A percentile compares a stretch with the other conserved stretches of the same genome.
phyloP scores from a whole-genome alignment of 1,140 invertebrate species.

The Drosophila pachea region DNA sequence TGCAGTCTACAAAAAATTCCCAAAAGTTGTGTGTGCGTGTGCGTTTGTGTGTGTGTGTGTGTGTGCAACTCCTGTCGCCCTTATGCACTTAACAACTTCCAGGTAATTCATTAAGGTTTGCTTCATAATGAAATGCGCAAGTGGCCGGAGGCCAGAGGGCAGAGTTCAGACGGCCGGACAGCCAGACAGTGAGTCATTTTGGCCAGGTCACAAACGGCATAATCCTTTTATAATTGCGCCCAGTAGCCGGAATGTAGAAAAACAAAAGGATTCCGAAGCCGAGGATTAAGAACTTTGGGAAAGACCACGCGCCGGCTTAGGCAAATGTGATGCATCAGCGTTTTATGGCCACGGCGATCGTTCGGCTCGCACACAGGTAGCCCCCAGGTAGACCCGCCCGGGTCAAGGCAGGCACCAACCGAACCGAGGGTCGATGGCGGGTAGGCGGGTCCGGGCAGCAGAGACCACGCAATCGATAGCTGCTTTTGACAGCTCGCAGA shows the following conservation, averaged over 20 bases:
- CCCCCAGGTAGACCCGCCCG: too few species aligned
- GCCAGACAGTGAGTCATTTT: not conserved
- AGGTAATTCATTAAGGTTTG: conserved; percentile 72
- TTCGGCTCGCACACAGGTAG: not conserved
- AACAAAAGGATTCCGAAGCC: conserved; percentile 67
- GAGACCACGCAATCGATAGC: not conserved
- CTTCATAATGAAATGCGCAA: conserved; percentile 48
- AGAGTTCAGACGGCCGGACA: not conserved
- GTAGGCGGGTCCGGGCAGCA: conserved; percentile 34
- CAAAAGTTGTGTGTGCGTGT: not conserved
- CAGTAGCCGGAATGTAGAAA: conserved; percentile 66
- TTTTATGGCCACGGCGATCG: conserved; percentile 51
- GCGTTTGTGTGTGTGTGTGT: too few species aligned
- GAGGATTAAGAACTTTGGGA: conserved; percentile 66
- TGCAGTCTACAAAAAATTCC: not conserved
- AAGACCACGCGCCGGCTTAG: conserved; percentile 75
- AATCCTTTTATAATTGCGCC: conserved; percentile 77
- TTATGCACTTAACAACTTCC: conserved; percentile 60
- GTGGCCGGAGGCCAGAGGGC: not conserved
- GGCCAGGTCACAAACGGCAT: conserved; percentile 54
- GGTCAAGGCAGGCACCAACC: too few species aligned
- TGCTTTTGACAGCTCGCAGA: conserved; percentile 65
- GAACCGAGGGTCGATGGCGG: too few species aligned
- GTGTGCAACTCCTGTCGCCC: conserved; percentile 3
- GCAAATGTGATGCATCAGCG: conserved; percentile 67